Conservation (phyloP, 2,113 vertebrate genomes). For the Ondatra zibethicus region DNA sequence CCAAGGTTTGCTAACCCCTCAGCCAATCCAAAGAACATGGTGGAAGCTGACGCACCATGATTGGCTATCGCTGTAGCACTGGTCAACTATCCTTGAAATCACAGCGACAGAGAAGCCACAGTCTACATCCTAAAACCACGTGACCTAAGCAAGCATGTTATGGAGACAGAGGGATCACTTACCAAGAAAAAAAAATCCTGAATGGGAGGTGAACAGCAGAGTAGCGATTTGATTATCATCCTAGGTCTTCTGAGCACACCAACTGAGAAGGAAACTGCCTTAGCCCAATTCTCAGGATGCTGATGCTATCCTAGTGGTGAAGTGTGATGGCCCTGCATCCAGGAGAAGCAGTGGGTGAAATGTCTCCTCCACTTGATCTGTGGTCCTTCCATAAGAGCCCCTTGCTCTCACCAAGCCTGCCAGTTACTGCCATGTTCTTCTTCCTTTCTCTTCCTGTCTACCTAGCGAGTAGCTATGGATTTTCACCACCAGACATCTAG, state of each 20-base stretch:
- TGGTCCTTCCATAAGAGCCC: fast-evolving
- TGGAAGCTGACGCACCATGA: not conserved
- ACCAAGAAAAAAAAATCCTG: not conserved
- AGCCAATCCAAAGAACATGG: not conserved
- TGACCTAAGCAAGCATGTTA: not conserved
- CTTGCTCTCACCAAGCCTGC: not conserved
- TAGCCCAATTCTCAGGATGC: conserved; percentile 67
- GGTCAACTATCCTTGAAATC: not conserved
- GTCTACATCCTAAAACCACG: no score
- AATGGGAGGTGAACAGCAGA: not conserved
- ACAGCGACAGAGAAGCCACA: not conserved
- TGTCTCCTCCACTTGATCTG: fast-evolving
- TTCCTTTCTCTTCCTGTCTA: not conserved
- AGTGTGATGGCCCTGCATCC: not conserved
- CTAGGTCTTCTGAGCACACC: not conserved
- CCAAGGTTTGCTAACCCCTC: not conserved
- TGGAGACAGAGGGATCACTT: not conserved
- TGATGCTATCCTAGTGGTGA: conserved; percentile 73
- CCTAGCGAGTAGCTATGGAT: fast-evolving
- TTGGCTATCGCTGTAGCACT: not conserved
- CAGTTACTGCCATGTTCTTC: not conserved
- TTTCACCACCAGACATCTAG: not conserved
- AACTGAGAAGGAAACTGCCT: conserved; percentile 6
- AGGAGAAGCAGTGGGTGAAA: not conserved
- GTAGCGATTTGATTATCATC: not conserved